Evolutionary conservation across 2,888 invertebrate genomes (phyloP), one percentile per base, ranked within the genome.

Genomic region (Leuctra nigra): DNA sequence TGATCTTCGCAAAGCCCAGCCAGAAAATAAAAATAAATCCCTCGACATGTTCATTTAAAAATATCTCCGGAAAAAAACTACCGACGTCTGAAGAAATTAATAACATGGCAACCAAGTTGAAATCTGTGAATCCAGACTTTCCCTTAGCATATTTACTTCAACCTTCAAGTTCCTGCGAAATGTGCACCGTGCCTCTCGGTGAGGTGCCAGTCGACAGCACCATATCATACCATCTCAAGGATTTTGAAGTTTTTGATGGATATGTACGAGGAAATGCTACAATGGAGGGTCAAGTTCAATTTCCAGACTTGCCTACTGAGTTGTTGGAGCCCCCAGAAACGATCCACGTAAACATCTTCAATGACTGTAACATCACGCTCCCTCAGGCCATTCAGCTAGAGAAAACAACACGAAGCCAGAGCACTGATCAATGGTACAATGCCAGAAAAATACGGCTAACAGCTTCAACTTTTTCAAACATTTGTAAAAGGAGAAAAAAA

Each of bases 141-240:
- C n/a, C n/a, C n/a, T n/a, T n/a, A n/a, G n/a, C n/a, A n/a, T n/a
- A n/a, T n/a, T n/a, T n/a, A n/a, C n/a, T n/a, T n/a, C n/a, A n/a
- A n/a, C n/a, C n/a, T n/a, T n/a, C n/a, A n/a, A n/a, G n/a, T n/a
- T n/a, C n/a, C n/a, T n/a, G n/a, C n/a, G n/a, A n/a, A 36, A n/a
- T 36, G 13, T 58, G 58, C 9, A 59, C 61, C 38, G 36, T 36
- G 4, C 36, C 25, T 11, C 29, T 53, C 2, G 53, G 53, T 4
- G 20, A 38, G 24, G 39, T 53, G 2, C 53, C 39, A 14, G 16
- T 14, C 14, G 39, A 14, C 25, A 18, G 53, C 29, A 39, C 38
- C 16, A 22, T 53, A 24, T 38, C 23, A 20, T n/a, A 38, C 9
- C 53, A 38, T 11, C 11, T 53, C 1, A 46, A 46, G 23, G 14